Base-by-base conservation (phyloP, 2,797 vertebrate species). In the Furcifer pardalis region DNA sequence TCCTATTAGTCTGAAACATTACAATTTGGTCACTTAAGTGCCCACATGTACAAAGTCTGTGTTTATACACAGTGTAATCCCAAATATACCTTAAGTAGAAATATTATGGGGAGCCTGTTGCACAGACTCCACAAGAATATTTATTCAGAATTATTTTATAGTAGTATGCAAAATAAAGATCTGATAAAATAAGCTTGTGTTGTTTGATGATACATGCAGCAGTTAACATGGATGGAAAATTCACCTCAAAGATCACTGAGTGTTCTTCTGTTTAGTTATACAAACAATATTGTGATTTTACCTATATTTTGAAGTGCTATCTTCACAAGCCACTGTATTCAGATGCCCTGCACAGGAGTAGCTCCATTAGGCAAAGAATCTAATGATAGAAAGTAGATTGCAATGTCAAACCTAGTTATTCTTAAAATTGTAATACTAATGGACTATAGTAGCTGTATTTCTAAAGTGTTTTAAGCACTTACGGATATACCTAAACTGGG, bases 11-110 rank as follows among this genome's bases (percentile, higher is more conserved):
- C 90, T 91, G 92, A 87, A 90, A 87, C 92, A 94, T 93, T 94
- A 92, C 93, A 93, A 94, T 94, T 94, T 88, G 94, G 94, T 94
- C 92, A 93, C 91, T 83, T 87, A 96, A 95, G 95, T 96, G 95
- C 94, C 94, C 94, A 94, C 82, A 30, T 93, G 91, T 94, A 94
- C 93, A 91, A 93, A 95, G 93, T 94, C 93, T 94, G 84, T 77
- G 71, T 89, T 81, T 93, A 78, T 74, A 87, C 87, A 75, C 89
- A 83, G 76, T 90, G 92, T 91, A 90, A 87, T 88, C 83, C 85
- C 92, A 91, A 86, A 91, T 90, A 90, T 88, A 91, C 77, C 91
- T 88, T 92, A 92, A 89, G 85, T 93, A 92, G 86, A 90, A 89
- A 92, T 91, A 86, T 90, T 94, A 19, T 84, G 89, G 79, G 84